A percentile compares a stretch with the other conserved stretches of the same genome.
Evolutionary conservation across 2,797 vertebrate species (phyloP).

Genomic region (Acanthopagrus latus): DNA sequence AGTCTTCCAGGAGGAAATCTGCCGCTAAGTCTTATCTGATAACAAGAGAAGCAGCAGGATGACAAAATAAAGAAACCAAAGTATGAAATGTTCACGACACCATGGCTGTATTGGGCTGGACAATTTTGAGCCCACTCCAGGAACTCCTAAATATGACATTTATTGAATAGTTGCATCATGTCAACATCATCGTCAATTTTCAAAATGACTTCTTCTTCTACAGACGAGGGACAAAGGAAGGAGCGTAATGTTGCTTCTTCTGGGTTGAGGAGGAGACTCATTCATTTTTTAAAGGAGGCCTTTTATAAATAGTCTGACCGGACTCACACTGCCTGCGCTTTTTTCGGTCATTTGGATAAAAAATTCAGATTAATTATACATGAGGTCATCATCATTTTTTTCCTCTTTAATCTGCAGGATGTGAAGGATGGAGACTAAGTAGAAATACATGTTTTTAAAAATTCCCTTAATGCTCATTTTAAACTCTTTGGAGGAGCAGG

Average conservation of each 20-base stretch:
- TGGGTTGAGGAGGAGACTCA: slow-evolving; percentile 10
- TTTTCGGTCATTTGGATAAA: slow-evolving; percentile 36
- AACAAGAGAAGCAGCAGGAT: neutral
- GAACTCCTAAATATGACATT: neutral
- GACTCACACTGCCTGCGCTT: slow-evolving; percentile 5
- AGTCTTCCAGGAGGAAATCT: slow-evolving; percentile 21
- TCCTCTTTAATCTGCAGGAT: neutral
- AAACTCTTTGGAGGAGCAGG: slow-evolving; percentile 12
- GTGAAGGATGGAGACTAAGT: neutral
- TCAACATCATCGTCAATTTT: neutral
- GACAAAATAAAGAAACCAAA: neutral
- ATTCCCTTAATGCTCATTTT: neutral
- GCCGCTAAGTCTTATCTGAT: slow-evolving; percentile 24
- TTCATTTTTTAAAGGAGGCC: slow-evolving; percentile 43
- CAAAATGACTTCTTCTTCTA: neutral
- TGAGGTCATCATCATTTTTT: slow-evolving; percentile 26
- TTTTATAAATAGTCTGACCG: slow-evolving; percentile 53
- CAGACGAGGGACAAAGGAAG: neutral
- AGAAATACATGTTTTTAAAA: neutral
- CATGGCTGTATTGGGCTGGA: neutral
- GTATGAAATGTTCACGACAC: neutral
- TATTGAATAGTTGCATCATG: neutral
- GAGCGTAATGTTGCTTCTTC: neutral
- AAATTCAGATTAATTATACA: slow-evolving; percentile 48
- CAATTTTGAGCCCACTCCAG: neutral